Evolutionary conservation across 2,888 invertebrate genomes (phyloP).

Genomic region (Byasa hedistus): DNA sequence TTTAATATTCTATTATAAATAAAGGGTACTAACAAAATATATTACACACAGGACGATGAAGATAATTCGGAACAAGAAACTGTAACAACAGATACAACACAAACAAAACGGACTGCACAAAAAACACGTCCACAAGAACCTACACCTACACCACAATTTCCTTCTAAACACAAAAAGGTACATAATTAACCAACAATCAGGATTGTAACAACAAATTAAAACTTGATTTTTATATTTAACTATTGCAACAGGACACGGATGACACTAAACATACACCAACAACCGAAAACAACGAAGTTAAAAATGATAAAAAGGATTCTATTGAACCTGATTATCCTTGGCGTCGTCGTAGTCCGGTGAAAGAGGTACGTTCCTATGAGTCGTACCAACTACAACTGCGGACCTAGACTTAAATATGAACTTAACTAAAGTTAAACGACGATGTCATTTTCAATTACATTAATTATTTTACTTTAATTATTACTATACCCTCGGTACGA

Average conservation of each 20-base stretch:
- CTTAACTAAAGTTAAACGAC: too few species aligned
- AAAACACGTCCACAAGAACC: constrained; percentile 12
- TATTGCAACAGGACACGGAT: background rate
- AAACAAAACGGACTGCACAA: constrained; percentile 26
- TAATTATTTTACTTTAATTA: too few species aligned
- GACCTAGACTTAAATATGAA: too few species aligned
- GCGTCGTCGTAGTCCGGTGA: constrained; percentile 35
- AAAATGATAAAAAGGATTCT: constrained; percentile 14
- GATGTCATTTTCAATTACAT: too few species aligned
- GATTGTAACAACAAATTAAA: background rate
- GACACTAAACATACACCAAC: constrained; percentile 5
- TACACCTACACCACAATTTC: background rate
- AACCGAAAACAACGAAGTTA: constrained; percentile 1
- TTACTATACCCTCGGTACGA: too few species aligned
- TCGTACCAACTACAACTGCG: too few species aligned
- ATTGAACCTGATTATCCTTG: constrained; percentile 19
- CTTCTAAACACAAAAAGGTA: constrained; percentile 24
- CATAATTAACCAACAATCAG: background rate
- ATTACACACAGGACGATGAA: constrained; percentile 9
- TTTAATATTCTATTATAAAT: background rate
- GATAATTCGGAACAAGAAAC: constrained; percentile 15
- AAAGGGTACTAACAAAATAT: background rate
- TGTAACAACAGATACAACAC: constrained; percentile 31
- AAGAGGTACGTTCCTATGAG: constrained; percentile 32
- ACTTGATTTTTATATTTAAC: background rate